A percentile compares a stretch with the other conserved stretches of the same genome.
Evolutionary conservation across 2,888 invertebrate species (phyloP).

Genomic region (Scrobipalpa atriplicella): DNA sequence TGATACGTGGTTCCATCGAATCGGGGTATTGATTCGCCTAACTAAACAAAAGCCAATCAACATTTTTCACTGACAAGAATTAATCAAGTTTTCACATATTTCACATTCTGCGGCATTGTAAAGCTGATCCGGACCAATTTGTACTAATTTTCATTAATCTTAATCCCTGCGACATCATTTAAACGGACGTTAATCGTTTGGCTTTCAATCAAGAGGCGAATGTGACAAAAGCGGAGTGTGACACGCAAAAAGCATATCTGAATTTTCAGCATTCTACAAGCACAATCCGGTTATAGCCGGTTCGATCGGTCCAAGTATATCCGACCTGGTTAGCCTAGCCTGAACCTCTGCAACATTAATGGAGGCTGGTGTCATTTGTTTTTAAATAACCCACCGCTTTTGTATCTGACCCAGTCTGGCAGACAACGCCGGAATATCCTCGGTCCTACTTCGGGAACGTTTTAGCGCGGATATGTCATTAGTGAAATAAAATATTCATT

Average conservation of each 20-base stretch:
- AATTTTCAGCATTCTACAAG: slow-evolving; percentile 58
- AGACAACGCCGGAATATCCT: slow-evolving; percentile 64
- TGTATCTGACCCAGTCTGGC: slow-evolving; percentile 64
- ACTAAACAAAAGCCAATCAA: slow-evolving; percentile 12
- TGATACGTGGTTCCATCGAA: no score
- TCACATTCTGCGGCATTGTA: slow-evolving; percentile 24
- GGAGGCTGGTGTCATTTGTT: slow-evolving; percentile 66
- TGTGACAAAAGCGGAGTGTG: neutral
- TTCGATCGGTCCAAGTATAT: slow-evolving; percentile 77
- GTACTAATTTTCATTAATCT: slow-evolving; percentile 24
- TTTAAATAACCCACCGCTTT: slow-evolving; percentile 53
- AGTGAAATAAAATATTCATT: slow-evolving; percentile 46
- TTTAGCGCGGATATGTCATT: slow-evolving; percentile 30
- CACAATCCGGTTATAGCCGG: slow-evolving; percentile 74
- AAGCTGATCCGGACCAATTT: slow-evolving; percentile 21
- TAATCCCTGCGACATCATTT: slow-evolving; percentile 42
- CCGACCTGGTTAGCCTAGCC: slow-evolving; percentile 64
- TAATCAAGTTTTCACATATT: slow-evolving; percentile 27
- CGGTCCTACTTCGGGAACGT: slow-evolving; percentile 47
- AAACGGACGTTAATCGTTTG: slow-evolving; percentile 34
- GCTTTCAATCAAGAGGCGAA: slow-evolving; percentile 30
- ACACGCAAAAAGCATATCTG: slow-evolving; percentile 50
- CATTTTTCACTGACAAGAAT: slow-evolving; percentile 23
- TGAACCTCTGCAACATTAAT: slow-evolving; percentile 74
- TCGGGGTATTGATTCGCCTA: neutral